Percentiles rank a stretch among this genome's conserved stretches.
Conservation (phyloP, 2,113 vertebrate species). For the Psilopsiagon aurifrons region DNA sequence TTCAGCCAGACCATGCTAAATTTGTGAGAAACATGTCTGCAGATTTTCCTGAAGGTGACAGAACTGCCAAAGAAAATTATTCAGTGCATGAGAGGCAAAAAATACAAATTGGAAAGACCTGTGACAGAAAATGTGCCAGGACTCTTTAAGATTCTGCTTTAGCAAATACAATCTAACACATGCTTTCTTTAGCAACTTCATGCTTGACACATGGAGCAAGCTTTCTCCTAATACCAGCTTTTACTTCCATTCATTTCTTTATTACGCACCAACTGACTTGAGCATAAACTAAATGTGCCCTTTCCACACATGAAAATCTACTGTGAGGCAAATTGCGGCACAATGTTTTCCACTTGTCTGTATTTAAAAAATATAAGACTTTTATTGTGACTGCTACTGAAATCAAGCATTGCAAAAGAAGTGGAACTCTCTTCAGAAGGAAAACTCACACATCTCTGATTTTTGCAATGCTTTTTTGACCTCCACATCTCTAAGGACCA, state of each 20-base stretch:
- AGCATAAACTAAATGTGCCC: background rate
- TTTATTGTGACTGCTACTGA: constrained; percentile 27
- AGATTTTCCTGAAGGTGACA: background rate
- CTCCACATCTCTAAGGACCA: background rate
- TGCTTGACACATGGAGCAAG: background rate
- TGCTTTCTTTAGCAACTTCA: constrained; percentile 33
- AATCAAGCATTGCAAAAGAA: background rate
- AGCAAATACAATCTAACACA: constrained; percentile 1
- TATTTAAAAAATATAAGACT: background rate
- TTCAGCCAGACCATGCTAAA: background rate
- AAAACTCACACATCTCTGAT: background rate
- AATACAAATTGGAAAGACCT: background rate
- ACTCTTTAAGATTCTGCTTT: background rate
- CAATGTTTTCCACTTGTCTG: background rate
- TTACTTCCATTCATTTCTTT: background rate
- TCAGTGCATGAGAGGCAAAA: background rate
- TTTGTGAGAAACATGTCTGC: background rate
- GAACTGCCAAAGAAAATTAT: background rate
- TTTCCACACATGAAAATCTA: background rate
- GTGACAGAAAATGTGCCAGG: background rate
- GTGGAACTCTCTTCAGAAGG: background rate
- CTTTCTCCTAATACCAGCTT: background rate
- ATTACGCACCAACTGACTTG: background rate
- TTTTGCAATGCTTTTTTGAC: background rate
- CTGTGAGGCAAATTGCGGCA: background rate